These are phyloP conservation scores for Nephrotoma appendiculata DNA, from an alignment of 2,888 invertebrate genomes.

Conservation along the genomic window DNA sequence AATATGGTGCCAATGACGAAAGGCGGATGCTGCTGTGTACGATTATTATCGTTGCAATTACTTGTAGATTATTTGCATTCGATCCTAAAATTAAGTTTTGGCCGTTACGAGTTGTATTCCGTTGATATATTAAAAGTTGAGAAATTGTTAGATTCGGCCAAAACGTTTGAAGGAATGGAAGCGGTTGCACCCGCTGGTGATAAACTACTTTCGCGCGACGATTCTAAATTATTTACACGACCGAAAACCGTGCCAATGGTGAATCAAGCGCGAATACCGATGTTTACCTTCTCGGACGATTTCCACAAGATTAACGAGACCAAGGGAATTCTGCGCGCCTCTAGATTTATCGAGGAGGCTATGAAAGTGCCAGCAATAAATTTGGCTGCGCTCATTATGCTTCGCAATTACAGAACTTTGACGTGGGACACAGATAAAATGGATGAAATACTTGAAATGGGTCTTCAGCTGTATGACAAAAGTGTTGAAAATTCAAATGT, in stretches of 20 bases:
- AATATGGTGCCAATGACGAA: background rate
- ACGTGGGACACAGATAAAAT: slow-evolving; percentile 28
- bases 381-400: slow-evolving; percentile 28
- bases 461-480: slow-evolving; percentile 11
- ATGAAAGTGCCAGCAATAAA: slow-evolving; percentile 26
- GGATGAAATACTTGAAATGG: slow-evolving; percentile 26
- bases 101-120: slow-evolving; percentile 6
- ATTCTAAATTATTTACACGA: background rate
- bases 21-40: slow-evolving; percentile 7
- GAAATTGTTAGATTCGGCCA: background rate
- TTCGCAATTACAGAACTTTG: slow-evolving; percentile 24
- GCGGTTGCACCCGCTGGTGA: background rate
- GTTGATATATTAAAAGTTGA: slow-evolving; percentile 2
- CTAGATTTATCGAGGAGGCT: slow-evolving; percentile 25
- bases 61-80: background rate
- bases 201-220: background rate
- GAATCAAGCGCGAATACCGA: background rate
- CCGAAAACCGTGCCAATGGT: background rate
- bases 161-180: background rate
- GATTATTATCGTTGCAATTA: background rate
- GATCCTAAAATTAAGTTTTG: background rate
- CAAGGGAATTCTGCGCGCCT: slow-evolving; percentile 26
- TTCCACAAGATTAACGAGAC: slow-evolving; percentile 18
- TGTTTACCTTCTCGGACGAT: slow-evolving; percentile 9
- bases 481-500: background rate